Base-by-base conservation (phyloP, 1,140 invertebrate genomes). In the Goniozus legneri region DNA sequence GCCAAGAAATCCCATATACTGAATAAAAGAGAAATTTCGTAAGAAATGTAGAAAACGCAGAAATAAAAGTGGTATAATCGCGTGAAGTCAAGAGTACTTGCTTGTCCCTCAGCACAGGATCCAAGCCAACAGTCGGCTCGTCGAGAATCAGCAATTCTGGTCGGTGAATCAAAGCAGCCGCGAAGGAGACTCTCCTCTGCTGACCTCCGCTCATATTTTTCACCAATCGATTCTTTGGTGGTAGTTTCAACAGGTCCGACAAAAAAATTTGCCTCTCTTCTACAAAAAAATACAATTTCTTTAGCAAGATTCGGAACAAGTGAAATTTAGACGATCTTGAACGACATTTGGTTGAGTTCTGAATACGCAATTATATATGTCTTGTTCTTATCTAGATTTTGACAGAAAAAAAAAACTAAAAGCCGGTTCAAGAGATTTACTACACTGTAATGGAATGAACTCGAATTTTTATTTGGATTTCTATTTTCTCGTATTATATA, bases 1-100 rank as follows among this genome's bases (percentile, higher is more conserved):
- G 88, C 77, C 15, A 97, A 76, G 65, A 91, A 87, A 21, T 90
- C 80, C 94, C 94, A 97, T 59, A 97, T 96, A 52, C 91, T 95
- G 67, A 3, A 77, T 71, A 71, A 46, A 56, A 47, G n/a, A 27
- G 4, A 27, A 27, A 27, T n/a, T n/a, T n/a, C n/a, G n/a, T n/a
- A n/a, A n/a, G n/a, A n/a, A n/a, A n/a, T n/a, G n/a, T n/a, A n/a
- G n/a, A n/a, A n/a, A n/a, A n/a, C n/a, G n/a, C n/a, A n/a, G n/a
- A n/a, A n/a, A n/a, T n/a, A n/a, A n/a, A n/a, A n/a, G n/a, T n/a
- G n/a, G n/a, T n/a, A n/a, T n/a, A n/a, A n/a, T n/a, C 40, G n/a
- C 13, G 16, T 34, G 12, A 41, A 34, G 36, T 24, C 50, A 38
- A 50, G 61, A 40, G 45, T 56, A 74, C 75, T 77, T 66, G 89